Percentiles rank a stretch among this genome's conserved stretches.
These are phyloP conservation scores for Tipula vernalis DNA, from an alignment of 2,888 invertebrate genomes.

Conservation along the genomic window DNA sequence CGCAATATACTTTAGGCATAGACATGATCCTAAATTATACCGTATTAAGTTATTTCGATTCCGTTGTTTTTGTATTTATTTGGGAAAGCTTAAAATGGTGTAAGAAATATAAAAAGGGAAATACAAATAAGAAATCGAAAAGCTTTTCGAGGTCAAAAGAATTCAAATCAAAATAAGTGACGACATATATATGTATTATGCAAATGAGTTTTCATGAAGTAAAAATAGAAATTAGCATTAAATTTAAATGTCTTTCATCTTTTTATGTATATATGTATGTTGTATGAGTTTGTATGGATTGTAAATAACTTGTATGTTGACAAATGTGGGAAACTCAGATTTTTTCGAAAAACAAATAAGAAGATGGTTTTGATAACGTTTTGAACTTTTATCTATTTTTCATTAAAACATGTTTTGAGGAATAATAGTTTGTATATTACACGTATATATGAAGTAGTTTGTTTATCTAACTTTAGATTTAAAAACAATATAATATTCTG, in stretches of 20 bases:
- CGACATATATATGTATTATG: background rate
- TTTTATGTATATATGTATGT: background rate
- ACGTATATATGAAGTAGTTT: background rate
- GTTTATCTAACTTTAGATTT: background rate
- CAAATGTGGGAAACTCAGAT: background rate
- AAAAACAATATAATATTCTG: background rate
- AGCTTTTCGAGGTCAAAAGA: background rate
- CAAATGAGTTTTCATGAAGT: background rate
- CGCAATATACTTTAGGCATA: background rate
- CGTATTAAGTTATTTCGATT: background rate
- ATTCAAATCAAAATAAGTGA: background rate
- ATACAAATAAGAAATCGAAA: background rate
- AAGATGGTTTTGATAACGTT: background rate
- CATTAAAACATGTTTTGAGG: background rate
- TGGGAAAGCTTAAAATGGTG: background rate
- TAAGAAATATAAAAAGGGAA: background rate
- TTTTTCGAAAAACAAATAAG: background rate
- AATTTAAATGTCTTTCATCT: background rate
- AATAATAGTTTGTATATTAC: background rate
- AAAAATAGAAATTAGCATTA: background rate
- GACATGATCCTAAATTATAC: background rate
- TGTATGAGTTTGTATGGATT: background rate
- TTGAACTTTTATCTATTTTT: background rate
- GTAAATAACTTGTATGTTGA: background rate
- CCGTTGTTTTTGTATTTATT: background rate